A percentile compares a stretch with the other conserved stretches of the same genome.
Evolutionary conservation across 37 sponge, comb jelly and placozoan species (phyloP).

Genomic region (Petrosia ficiformis): DNA sequence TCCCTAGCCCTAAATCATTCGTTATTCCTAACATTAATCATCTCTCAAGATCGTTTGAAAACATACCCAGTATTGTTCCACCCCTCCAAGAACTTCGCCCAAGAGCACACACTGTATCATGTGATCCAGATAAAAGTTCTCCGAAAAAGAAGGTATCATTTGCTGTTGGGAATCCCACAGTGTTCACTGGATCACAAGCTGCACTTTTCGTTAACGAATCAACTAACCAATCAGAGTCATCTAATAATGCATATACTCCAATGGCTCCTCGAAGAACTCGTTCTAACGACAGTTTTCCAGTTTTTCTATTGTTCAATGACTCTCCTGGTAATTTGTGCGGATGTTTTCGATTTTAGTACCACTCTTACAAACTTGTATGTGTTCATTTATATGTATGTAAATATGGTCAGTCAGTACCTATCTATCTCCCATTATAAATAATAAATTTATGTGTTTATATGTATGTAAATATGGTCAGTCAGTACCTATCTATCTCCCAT

Average conservation of each 20-base stretch:
- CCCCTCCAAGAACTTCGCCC: not conserved
- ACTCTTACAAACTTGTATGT: too few species aligned
- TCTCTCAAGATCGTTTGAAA: not conserved
- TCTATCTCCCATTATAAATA: too few species aligned
- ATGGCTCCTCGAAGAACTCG: not conserved
- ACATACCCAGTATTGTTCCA: not conserved
- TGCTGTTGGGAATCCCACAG: not conserved
- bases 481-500: too few species aligned
- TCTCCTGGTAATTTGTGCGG: too few species aligned
- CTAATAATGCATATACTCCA: not conserved
- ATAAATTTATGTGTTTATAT: too few species aligned
- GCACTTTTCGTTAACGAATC: not conserved
- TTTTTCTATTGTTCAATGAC: too few species aligned
- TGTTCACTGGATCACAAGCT: not conserved
- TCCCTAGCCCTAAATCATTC: not conserved
- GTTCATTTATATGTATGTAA: too few species aligned
- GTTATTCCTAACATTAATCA: not conserved
- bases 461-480: too few species aligned
- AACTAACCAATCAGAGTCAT: not conserved
- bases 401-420: too few species aligned
- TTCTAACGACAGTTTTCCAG: not conserved
- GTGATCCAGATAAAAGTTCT: not conserved
- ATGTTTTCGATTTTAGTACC: too few species aligned
- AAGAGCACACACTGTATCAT: not conserved
- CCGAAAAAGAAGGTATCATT: conserved; percentile 3